phyloP scores from a whole-genome alignment of 2,113 vertebrate species.

The Microcebus griseorufus region DNA sequence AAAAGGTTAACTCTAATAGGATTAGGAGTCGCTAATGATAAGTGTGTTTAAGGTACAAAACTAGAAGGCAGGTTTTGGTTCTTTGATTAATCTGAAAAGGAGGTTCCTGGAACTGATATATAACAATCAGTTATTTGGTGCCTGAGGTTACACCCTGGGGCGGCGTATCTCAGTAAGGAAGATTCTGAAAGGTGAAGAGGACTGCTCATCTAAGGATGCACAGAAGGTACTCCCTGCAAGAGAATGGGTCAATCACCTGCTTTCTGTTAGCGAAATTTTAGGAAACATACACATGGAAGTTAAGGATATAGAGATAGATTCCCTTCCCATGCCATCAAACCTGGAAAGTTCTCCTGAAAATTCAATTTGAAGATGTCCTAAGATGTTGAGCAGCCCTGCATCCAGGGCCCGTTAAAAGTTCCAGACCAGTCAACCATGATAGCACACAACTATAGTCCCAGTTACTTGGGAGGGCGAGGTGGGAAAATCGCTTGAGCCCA shows the following conservation, averaged over 20 bases:
- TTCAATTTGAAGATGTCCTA: not conserved
- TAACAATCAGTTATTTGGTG: not conserved
- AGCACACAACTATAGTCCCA: too few species aligned
- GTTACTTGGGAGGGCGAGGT: too few species aligned
- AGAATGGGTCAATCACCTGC: not conserved
- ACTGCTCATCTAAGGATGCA: not conserved
- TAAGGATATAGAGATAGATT: not conserved
- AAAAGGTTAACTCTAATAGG: not conserved
- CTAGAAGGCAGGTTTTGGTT: slow-evolving; percentile 5
- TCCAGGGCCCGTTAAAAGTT: not conserved
- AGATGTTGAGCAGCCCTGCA: not conserved
- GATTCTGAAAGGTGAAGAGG: not conserved
- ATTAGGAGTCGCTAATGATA: not conserved
- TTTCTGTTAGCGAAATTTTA: not conserved
- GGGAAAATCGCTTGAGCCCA: too few species aligned
- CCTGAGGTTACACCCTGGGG: not conserved
- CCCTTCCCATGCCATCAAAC: not conserved
- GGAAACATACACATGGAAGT: not conserved
- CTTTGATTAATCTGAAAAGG: slow-evolving; percentile 31
- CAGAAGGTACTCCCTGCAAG: not conserved
- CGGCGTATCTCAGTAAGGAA: not conserved
- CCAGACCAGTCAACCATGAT: not conserved
- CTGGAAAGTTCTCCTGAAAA: not conserved
- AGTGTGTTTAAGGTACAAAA: slow-evolving; percentile 16
- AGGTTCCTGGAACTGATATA: not conserved